Conservation (phyloP, 1,140 invertebrate species). For the Euschistus heros region DNA sequence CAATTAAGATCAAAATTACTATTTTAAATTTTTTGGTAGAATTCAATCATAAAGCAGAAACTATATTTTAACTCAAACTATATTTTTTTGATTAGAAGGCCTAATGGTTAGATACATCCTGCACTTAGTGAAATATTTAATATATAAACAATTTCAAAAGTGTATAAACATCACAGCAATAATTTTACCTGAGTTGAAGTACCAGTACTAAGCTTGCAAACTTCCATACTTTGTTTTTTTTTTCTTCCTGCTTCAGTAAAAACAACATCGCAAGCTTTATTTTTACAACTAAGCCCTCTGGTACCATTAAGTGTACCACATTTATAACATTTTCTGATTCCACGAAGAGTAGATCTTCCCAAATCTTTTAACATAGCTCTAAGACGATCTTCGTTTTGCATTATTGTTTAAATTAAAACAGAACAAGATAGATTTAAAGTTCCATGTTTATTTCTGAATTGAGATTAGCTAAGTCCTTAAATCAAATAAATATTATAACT, state of each 20-base stretch:
- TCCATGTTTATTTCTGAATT: no score
- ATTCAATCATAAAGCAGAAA: no score
- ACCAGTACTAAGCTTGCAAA: conserved; percentile 37
- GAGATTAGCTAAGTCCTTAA: no score
- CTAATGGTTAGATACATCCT: no score
- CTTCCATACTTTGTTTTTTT: conserved; percentile 51
- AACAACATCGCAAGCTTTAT: conserved; percentile 58
- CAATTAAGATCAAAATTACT: no score
- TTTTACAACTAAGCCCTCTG: conserved; percentile 61
- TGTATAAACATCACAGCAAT: no score
- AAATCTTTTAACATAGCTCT: conserved; percentile 38
- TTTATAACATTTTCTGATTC: conserved; percentile 64
- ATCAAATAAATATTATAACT: no score
- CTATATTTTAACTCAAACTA: no score
- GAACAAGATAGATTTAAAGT: not conserved
- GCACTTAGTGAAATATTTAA: no score
- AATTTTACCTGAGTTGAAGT: conserved; percentile 23
- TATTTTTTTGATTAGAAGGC: no score
- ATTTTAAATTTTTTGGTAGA: no score
- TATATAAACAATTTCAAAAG: no score
- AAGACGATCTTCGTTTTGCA: conserved; percentile 26
- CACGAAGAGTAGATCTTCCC: conserved; percentile 56
- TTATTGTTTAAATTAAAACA: conserved; percentile 4
- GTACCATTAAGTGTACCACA: conserved; percentile 71
- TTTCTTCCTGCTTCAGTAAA: conserved; percentile 56